Conservation (phyloP, 2,888 invertebrate genomes). For the Polydrusus pterygomalis region DNA sequence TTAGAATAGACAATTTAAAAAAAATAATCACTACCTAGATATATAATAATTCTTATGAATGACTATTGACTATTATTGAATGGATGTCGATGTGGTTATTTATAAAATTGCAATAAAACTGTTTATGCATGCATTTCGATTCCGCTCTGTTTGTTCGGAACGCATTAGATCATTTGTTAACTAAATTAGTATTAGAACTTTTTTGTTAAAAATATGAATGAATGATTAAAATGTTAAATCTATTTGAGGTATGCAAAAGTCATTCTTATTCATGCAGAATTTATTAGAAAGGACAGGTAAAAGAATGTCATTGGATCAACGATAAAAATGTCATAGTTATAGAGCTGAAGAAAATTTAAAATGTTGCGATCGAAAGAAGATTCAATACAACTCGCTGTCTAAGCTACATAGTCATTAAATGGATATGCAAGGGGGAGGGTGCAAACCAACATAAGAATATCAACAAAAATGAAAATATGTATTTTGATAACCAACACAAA, state of each 20-base stretch:
- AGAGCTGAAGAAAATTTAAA: background rate
- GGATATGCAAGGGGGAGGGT: too few species aligned
- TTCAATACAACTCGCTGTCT: too few species aligned
- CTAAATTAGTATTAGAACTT: background rate
- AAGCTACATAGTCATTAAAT: background rate
- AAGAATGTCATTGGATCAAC: conserved; percentile 10
- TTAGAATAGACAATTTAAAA: too few species aligned
- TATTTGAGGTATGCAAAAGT: background rate
- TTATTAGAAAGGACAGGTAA: conserved; percentile 27
- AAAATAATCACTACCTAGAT: too few species aligned
- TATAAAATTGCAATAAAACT: background rate
- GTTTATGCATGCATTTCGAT: background rate
- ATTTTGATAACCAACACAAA: too few species aligned
- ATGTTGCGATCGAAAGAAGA: background rate
- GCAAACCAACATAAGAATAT: too few species aligned
- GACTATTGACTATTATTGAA: too few species aligned
- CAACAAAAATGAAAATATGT: too few species aligned
- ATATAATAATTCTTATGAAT: too few species aligned
- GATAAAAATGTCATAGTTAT: background rate
- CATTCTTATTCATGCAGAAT: conserved; percentile 16
- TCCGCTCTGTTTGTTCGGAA: background rate
- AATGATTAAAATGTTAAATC: background rate
- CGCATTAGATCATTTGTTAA: background rate
- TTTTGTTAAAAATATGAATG: conserved; percentile 3
- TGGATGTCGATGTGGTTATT: background rate